phyloP scores from a whole-genome alignment of 2,888 invertebrate species.

The Temnothorax rugatulus region DNA sequence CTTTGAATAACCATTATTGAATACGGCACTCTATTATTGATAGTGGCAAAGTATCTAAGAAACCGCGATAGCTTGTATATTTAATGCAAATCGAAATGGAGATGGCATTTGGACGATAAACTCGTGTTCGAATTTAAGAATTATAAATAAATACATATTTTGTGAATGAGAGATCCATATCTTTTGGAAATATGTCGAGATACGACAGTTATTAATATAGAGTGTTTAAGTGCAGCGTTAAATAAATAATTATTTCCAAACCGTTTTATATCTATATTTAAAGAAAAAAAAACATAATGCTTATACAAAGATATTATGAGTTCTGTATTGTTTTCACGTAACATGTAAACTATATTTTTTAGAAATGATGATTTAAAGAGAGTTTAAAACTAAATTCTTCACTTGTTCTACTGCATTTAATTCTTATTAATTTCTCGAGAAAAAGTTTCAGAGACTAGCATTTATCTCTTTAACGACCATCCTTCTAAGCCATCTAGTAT shows the following conservation, averaged over 20 bases:
- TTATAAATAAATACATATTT: not conserved
- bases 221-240: not conserved
- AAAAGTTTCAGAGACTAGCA: not conserved
- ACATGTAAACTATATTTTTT: not conserved
- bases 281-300: not conserved
- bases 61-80: not conserved
- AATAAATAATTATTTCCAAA: not conserved
- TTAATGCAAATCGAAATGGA: not conserved
- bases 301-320: not conserved
- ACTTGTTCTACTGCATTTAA: not conserved
- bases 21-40: slow-evolving; percentile 39
- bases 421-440: not conserved
- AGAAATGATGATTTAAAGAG: not conserved
- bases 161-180: not conserved
- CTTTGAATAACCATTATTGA: slow-evolving; percentile 56
- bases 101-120: not conserved
- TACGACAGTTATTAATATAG: not conserved
- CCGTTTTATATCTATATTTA: not conserved
- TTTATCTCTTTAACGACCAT: no score
- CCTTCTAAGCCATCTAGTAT: not conserved
- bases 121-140: not conserved
- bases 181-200: not conserved
- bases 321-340: not conserved
- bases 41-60: slow-evolving; percentile 25
- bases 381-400: not conserved